Evolutionary conservation across 2,888 invertebrate species (phyloP).

Genomic region (Oscheius sp.): DNA sequence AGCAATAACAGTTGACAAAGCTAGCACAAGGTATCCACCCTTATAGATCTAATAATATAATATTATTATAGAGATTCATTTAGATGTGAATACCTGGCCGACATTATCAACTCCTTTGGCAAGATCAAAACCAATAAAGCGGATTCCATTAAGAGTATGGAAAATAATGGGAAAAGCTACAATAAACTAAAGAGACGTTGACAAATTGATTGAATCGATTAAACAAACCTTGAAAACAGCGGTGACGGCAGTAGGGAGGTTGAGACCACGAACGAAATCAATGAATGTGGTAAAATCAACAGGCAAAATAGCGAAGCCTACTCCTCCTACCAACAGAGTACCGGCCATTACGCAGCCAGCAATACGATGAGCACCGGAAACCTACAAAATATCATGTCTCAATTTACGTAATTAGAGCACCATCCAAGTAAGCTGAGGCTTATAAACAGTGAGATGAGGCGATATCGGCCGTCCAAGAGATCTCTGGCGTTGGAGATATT

Average conservation of each 20-base stretch:
- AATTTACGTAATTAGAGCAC: constrained; percentile 20
- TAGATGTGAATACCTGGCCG: constrained; percentile 52
- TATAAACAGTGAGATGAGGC: constrained; percentile 72
- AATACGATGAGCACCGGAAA: constrained; percentile 71
- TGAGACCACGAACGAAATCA: constrained; percentile 63
- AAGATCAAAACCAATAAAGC: constrained; percentile 72
- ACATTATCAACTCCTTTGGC: constrained; percentile 65
- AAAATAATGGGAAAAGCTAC: constrained; percentile 72
- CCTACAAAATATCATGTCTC: constrained; percentile 21
- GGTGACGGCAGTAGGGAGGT: constrained; percentile 67
- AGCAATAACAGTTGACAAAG: constrained; percentile 64
- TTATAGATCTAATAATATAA: constrained; percentile 60
- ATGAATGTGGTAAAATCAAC: constrained; percentile 69
- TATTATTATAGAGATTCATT: background rate
- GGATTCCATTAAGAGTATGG: constrained; percentile 73
- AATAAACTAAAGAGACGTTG: constrained; percentile 65
- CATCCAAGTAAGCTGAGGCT: constrained; percentile 72
- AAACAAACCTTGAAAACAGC: constrained; percentile 64
- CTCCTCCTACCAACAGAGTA: constrained; percentile 68
- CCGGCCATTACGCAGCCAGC: constrained; percentile 71
- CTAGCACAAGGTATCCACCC: constrained; percentile 71
- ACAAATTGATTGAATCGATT: background rate
- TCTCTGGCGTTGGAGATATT: constrained; percentile 70
- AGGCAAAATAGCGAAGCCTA: constrained; percentile 70
- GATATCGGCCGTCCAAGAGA: constrained; percentile 68